Base-by-base conservation (phyloP, 2,888 invertebrate genomes). In the Vesta saturnalis region DNA sequence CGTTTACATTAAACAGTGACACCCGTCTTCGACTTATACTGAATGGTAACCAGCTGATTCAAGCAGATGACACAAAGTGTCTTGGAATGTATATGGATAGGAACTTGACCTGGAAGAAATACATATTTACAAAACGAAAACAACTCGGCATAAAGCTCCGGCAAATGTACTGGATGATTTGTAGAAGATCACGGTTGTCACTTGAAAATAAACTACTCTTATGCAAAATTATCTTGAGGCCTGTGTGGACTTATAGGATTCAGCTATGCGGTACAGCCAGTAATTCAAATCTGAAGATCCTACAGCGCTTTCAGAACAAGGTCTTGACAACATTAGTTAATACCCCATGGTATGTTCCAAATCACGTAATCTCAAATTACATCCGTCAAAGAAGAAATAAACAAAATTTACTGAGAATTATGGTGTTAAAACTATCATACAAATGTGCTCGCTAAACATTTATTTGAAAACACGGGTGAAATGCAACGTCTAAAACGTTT, bases 221-320 rank as follows among this genome's bases (percentile, higher is more conserved):
- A 30, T 49, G 56, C 23, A 57, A 67, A 30, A 12, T 30, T 16
- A 61, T 61, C 15, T 6, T 61, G 10, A 67, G 56, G 55, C 63
- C 59, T n/a, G 14, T 58, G 10, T 64, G 30, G 57, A 64, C 23
- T 14, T 66, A 56, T 61, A 56, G 64, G 54, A 54, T 56, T 12
- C 64, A 64, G 23, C 49, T 23, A 35, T 61, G 54, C 35, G 63
- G 14, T n/a, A 64, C 58, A 64, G 18, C 58, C n/a, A 64, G 64
- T 15, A 64, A 64, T 16, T 64, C 35, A 8, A 57, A 64, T 47
- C 30, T 64, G 8, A 49, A 52, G 23, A 66, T 60, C 22, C 1
- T 59, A 22, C 60, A 65, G 22, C 56, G 65, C 15, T 65, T 65
- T 21, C 59, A 65, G 18, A 54, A 59, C 30, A 66, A 60, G 60